Evolutionary conservation across 1,140 invertebrate genomes (phyloP).

Genomic region (Pollicipes pollicipes): DNA sequence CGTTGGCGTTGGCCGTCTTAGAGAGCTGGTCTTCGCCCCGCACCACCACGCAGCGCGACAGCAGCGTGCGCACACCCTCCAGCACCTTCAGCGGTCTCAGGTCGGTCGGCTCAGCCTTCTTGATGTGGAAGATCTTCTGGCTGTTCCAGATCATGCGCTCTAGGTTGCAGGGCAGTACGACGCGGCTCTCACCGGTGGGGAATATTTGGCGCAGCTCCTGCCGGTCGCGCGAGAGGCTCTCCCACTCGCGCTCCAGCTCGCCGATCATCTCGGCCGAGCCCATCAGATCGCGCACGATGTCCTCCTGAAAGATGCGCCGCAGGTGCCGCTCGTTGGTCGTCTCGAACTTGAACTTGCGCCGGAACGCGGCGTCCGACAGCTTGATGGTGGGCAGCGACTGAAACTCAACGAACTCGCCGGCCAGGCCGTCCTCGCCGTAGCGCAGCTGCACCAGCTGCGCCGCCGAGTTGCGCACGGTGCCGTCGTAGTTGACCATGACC

Average conservation of each 20-base stretch:
- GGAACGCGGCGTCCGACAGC: conserved; percentile 85
- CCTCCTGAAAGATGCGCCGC: conserved; percentile 77
- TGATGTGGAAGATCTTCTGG: conserved; percentile 98
- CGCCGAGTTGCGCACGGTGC: conserved; percentile 86
- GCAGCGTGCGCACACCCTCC: conserved; percentile 55
- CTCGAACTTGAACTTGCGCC: conserved; percentile 91
- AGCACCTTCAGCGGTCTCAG: conserved; percentile 60
- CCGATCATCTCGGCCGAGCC: conserved; percentile 78
- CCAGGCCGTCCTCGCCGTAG: conserved; percentile 40
- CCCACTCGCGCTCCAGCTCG: conserved; percentile 90
- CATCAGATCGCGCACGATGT: conserved; percentile 81
- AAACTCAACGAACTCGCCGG: conserved; percentile 41
- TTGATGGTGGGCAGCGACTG: conserved; percentile 82
- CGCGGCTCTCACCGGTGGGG: conserved; percentile 40
- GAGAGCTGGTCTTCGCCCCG: conserved; percentile 85
- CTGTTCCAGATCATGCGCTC: conserved; percentile 99
- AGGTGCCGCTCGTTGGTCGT: conserved; percentile 83
- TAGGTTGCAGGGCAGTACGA: conserved; percentile 93
- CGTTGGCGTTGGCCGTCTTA: conserved; percentile 93
- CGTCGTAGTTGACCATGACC: conserved; percentile 97
- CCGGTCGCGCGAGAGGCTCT: conserved; percentile 72
- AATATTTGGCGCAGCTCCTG: conserved; percentile 54
- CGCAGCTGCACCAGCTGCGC: conserved; percentile 92
- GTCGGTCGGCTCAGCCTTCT: conserved; percentile 79
- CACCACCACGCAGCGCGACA: conserved; percentile 83